Base-by-base conservation (phyloP, 2,888 invertebrate species). In the Timema cristinae region DNA sequence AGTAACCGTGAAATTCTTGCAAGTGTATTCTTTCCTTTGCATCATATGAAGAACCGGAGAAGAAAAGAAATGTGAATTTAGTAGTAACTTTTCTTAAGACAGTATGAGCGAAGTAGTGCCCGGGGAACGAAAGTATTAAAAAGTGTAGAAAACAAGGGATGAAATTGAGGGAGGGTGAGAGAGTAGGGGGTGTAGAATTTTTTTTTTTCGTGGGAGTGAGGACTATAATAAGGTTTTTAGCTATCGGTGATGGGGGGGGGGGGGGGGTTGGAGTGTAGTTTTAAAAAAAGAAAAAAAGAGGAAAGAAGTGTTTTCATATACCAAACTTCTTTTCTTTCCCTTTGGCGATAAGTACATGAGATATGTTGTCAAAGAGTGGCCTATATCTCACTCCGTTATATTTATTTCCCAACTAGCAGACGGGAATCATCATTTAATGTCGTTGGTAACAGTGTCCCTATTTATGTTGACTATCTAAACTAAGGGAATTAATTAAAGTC, bases 201-300 rank as follows among this genome's bases (percentile, higher is more conserved):
- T 13, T 50, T 15, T 50, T 59, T 50, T 67, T 15, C 49, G 51
- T 32, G 51, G 50, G 51, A 50, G 47, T 68, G 67, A 51, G 50
- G 67, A 61, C 67, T 71, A 61, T 71, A 71, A 71, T 71, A 71
- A 71, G 68, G 71, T 71, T 71, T 71, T 71, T 71, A 71, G 71
- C 67, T 71, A 67, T 49, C 71, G 67, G 67, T 71, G 71, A 67
- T 59, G 67, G 50, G 67, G 56, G 13, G 50, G 71, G 48, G 51
- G 11, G 67, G 67, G 52, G 47, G 63, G 32, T 10, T 47, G 63
- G 63, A 63, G 63, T 63, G 63, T 32, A 63, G 63, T 63, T 63
- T 63, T 32, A 63, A 63, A 63, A n/a, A 63, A 50, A 70, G 48
- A 69, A 67, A 69, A 69, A 56, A 50, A 69, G 59, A 59, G 66